Evolutionary conservation across 2,888 invertebrate genomes (phyloP).

Genomic region (Tachina lurida): DNA sequence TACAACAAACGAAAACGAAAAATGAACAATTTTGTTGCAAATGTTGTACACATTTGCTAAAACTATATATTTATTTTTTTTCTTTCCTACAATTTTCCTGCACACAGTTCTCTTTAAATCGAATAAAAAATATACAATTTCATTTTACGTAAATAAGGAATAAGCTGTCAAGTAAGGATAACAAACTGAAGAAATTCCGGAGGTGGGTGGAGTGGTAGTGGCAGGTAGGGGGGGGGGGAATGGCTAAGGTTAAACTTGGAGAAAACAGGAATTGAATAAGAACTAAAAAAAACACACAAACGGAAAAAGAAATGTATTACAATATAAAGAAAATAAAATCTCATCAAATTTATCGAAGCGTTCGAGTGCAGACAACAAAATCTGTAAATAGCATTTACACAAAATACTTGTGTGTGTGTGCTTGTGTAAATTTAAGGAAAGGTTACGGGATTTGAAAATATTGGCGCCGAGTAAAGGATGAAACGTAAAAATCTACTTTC

Average conservation of each 20-base stretch:
- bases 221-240: background rate
- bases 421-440: slow-evolving; percentile 4
- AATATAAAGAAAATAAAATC: slow-evolving; percentile 67
- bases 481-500: background rate
- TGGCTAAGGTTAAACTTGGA: slow-evolving; percentile 31
- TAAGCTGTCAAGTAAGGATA: slow-evolving; percentile 39
- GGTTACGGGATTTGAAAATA: background rate
- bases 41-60: slow-evolving; percentile 16
- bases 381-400: slow-evolving; percentile 66
- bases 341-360: slow-evolving; percentile 72
- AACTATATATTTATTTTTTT: background rate
- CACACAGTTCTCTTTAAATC: slow-evolving; percentile 22
- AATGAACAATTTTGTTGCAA: slow-evolving; percentile 21
- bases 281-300: slow-evolving; percentile 38
- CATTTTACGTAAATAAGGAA: slow-evolving; percentile 37
- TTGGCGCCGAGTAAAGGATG: background rate
- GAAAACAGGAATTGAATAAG: slow-evolving; percentile 11
- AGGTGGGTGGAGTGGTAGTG: background rate
- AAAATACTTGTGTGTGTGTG: slow-evolving; percentile 15
- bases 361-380: slow-evolving; percentile 71
- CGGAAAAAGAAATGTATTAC: slow-evolving; percentile 43
- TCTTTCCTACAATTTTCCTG: background rate
- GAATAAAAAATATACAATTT: slow-evolving; percentile 31
- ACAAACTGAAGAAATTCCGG: background rate
- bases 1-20: slow-evolving; percentile 43